Evolutionary conservation across 2,113 vertebrate genomes (phyloP).

Genomic region (Sander vitreus): DNA sequence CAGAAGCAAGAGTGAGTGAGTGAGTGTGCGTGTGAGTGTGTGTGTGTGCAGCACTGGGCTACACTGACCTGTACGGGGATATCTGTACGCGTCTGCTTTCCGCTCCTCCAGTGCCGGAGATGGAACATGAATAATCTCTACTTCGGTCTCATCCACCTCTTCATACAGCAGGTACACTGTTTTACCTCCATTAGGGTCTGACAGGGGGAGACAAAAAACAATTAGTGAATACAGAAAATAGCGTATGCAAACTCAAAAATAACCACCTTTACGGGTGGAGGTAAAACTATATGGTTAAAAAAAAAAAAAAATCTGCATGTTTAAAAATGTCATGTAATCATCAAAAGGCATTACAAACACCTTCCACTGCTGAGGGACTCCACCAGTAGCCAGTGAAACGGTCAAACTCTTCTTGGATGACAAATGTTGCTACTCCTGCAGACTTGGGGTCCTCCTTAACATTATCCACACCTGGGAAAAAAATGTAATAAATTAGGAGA

Average conservation of each 20-base stretch:
- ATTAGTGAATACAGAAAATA: not conserved
- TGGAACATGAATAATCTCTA: slow-evolving; percentile 96
- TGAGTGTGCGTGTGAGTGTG: not conserved
- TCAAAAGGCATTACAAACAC: slow-evolving; percentile 68
- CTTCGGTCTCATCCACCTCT: slow-evolving; percentile 96
- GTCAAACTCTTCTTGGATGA: slow-evolving; percentile 99
- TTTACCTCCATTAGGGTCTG: slow-evolving; percentile 88
- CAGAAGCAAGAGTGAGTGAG: too few relatives aligned
- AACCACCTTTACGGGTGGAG: not conserved
- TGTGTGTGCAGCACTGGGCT: not conserved
- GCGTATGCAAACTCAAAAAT: not conserved
- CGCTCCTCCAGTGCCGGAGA: slow-evolving; percentile 95
- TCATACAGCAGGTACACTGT: slow-evolving; percentile 92
- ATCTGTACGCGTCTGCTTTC: slow-evolving; percentile 96
- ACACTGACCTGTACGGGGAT: slow-evolving; percentile 92
- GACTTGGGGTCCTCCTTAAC: slow-evolving; percentile 95
- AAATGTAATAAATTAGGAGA: not conserved
- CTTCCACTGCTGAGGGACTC: slow-evolving; percentile 91
- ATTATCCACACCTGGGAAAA: slow-evolving; percentile 88
- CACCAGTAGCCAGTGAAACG: slow-evolving; percentile 99
- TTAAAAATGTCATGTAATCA: not conserved
- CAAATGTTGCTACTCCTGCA: slow-evolving; percentile 96
- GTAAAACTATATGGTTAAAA: not conserved
- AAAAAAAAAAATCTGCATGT: not conserved
- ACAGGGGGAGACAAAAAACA: not conserved